Base-by-base conservation (phyloP, 2,113 vertebrate genomes). In the Charina bottae region DNA sequence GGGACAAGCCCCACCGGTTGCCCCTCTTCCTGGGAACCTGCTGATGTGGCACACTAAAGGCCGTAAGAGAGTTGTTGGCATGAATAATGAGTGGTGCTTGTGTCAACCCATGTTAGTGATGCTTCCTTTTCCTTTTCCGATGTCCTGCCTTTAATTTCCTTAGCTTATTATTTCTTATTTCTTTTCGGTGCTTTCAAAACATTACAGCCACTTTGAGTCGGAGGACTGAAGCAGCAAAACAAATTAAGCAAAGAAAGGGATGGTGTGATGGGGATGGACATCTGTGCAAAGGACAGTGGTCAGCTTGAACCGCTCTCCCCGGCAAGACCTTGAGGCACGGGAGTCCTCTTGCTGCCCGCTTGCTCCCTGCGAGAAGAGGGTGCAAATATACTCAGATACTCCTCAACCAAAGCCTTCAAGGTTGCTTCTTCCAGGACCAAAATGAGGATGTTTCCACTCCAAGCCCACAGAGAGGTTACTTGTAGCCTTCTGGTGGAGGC, bases 51-150 rank as follows among this genome's bases (percentile, higher is more conserved):
- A 19, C 2, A 78, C 0, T 12, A 56, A 19, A 58, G 56, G 56
- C 19, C 19, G 17, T 19, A 7, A 4, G 72, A 37, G 72, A 42
- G 72, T 3, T 33, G 3, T 1, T 10, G 33, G 33, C 17, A 3
- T 0, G 72, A 42, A 17, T 0, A 21, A 10, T 2, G 3, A 0
- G 33, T 42, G 72, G 17, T 3, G 2, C 19, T 17, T 15, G 0
- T 78, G 72, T 42, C 72, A 78, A 23, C 72, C 37, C 19, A 17
- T 3, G 17, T 78, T 9, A 78, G 72, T 7, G 17, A 78, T 8
- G 72, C 33, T 78, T 33, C 72, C 3, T 42, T 78, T 1, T 19
- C 72, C 72, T 9, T 78, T 42, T 78, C 72, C 42, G 72, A 78
- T 78, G 37, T 78, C 72, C 21, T 78, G 72, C 72, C 72, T 78